Evolutionary conservation across 2,888 invertebrate species (phyloP).

Genomic region (Hanleya hanleyi): DNA sequence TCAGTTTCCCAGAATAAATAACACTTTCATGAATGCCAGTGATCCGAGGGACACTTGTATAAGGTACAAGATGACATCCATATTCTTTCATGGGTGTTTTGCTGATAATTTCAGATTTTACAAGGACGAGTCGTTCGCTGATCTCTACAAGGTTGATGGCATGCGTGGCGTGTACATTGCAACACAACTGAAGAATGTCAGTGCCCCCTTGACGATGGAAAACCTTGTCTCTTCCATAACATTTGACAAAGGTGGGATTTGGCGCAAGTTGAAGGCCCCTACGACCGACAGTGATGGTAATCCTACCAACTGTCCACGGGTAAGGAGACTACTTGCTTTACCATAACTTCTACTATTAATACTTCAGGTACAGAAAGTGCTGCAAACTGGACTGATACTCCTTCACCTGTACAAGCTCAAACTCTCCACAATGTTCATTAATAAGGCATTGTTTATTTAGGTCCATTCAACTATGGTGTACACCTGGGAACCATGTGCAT

Average conservation of each 20-base stretch:
- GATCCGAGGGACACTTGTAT: background rate
- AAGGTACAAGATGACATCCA: conserved; percentile 13
- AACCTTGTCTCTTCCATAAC: conserved; percentile 87
- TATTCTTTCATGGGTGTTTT: background rate
- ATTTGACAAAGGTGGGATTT: conserved; percentile 89
- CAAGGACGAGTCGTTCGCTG: conserved; percentile 82
- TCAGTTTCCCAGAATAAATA: background rate
- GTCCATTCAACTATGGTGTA: no score
- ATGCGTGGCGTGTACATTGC: conserved; percentile 92
- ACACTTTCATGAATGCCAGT: no score
- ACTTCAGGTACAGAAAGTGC: no score
- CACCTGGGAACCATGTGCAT: no score
- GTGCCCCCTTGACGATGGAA: conserved; percentile 79
- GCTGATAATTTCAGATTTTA: conserved; percentile 77
- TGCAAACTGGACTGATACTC: no score
- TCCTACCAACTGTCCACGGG: conserved; percentile 79
- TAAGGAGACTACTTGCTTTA: conserved; percentile 48
- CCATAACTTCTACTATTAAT: no score
- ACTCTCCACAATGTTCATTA: no score
- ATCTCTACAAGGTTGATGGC: conserved; percentile 90
- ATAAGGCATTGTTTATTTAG: no score
- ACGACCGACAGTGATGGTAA: conserved; percentile 80
- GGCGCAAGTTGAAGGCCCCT: conserved; percentile 85
- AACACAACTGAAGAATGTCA: conserved; percentile 78
- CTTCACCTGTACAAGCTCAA: no score